These are phyloP conservation scores for Dunckerocampus dactyliophorus DNA, from an alignment of 2,113 vertebrate genomes.

Conservation along the genomic window DNA sequence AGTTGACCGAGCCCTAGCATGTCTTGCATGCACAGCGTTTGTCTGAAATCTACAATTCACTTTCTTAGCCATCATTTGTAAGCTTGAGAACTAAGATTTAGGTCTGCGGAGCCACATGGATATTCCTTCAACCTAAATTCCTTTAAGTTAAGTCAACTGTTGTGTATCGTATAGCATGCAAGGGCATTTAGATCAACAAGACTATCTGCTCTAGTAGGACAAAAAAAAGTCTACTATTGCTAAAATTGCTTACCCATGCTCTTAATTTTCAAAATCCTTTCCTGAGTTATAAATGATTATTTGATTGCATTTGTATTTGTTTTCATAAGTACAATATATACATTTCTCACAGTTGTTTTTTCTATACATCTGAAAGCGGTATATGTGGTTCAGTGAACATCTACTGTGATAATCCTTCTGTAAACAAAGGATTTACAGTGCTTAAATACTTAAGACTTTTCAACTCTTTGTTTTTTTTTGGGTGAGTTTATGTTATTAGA, in stretches of 20 bases:
- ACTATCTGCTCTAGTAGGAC: too few relatives aligned
- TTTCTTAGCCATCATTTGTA: slow-evolving; percentile 1
- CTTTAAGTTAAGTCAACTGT: too few relatives aligned
- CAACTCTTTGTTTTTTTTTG: not conserved
- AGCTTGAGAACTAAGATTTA: slow-evolving; percentile 7
- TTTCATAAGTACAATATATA: not conserved
- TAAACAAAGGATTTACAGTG: slow-evolving; percentile 28
- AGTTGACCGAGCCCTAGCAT: slow-evolving; percentile 11
- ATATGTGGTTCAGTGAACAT: not conserved
- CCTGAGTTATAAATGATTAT: not conserved
- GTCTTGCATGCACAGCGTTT: slow-evolving; percentile 26
- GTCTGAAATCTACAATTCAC: slow-evolving; percentile 9
- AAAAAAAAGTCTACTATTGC: not conserved
- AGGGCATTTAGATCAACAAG: too few relatives aligned
- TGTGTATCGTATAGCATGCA: too few relatives aligned
- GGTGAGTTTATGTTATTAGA: not conserved
- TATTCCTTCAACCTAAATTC: not conserved
- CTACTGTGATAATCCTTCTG: slow-evolving; percentile 7
- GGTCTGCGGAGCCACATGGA: not conserved
- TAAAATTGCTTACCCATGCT: not conserved
- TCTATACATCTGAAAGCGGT: not conserved
- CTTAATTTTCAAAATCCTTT: not conserved
- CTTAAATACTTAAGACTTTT: not conserved
- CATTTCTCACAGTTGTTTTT: not conserved
- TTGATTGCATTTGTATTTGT: not conserved